Base-by-base conservation (phyloP, 2,797 vertebrate species). In the Morelia viridis region DNA sequence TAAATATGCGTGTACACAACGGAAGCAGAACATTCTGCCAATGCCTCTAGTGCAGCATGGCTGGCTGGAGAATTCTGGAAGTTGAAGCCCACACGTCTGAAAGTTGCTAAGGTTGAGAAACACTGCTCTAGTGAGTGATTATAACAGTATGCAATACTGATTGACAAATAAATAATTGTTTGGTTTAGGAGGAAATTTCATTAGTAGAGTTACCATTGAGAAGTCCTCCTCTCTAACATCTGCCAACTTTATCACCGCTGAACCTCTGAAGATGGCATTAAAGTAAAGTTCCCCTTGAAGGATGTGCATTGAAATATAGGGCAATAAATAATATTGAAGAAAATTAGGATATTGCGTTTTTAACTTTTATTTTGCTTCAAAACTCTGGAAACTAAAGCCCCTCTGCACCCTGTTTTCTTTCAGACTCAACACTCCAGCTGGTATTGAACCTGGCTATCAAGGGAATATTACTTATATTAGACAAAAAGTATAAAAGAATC, bases 381-480 rank as follows among this genome's bases (percentile, higher is more conserved):
- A 76, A 80, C 35, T 46, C 35, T 80, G 71, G 19, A 80, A 41
- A 8, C 35, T 80, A 80, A 80, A 84, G 26, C 56, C 46, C 2
- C 19, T 56, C 71, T 80, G 35, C 71, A 24, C 35, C 7, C 71
- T 46, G 3, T 80, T 46, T 80, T 80, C 11, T 80, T 61, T 58
- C 61, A 13, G n/a, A 87, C 41, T 53, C 31, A 5, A 80, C 35
- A 24, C 58, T 26, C 15, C 58, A 80, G 28, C 2, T n/a, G 24
- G 10, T 50, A 80, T 24, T 46, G 89, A 62, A n/a, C 41, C 68
- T 24, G 26, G n/a, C 61, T 24, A 85, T 85, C 56, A 28, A 92
- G 94, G 91, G 28, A 3, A 28, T 31, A 88, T 31, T 86, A 89
- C 57, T 17, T 83, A 89, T 92, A 95, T 5, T 50, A 56, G 85